Evolutionary conservation across 2,888 invertebrate species (phyloP), one percentile per base, ranked within the genome.

Genomic region (Rhodophaea formosa): DNA sequence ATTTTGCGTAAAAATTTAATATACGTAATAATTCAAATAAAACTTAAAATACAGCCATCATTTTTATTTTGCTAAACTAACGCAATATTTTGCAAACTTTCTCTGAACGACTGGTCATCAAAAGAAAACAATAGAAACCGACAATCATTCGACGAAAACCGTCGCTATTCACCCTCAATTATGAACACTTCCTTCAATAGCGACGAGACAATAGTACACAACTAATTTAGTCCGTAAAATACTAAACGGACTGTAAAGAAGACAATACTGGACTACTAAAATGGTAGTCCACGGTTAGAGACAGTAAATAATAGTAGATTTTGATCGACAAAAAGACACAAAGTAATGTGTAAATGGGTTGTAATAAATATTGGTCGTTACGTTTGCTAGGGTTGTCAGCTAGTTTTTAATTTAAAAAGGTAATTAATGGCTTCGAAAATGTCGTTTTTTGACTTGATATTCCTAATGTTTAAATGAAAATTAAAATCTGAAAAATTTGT

Each of bases 161-260:
- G 45, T 45, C 17, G 8, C 16, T 39, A 8, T 45, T 45, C 10
- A 16, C 45, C 55, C 43, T 46, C 60, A 74, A 71, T 70, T 64
- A 65, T 66, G 59, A 60, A 68, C 70, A 66, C 70, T 63, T 68
- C 71, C 65, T 65, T 66, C 62, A 63, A 66, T 67, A 43, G 59
- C 56, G 62, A 23, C 61, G 60, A 68, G 63, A 77, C 77, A 80
- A 75, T 70, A 62, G 65, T 69, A 72, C 74, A 75, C 72, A 81
- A 84, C 83, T 84, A 84, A 86, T 87, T 81, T 81, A 62, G 63
- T 58, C 64, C 66, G 68, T 77, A 76, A 74, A 77, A 75, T 70
- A 64, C 70, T 68, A 69, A 74, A 68, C 60, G 67, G 29, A 56
- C 62, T 62, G 62, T 66, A 69, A 72, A 71, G 71, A 70, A 66